Conservation (phyloP, 2,797 vertebrate species). For the Adrianichthys oophorus region DNA sequence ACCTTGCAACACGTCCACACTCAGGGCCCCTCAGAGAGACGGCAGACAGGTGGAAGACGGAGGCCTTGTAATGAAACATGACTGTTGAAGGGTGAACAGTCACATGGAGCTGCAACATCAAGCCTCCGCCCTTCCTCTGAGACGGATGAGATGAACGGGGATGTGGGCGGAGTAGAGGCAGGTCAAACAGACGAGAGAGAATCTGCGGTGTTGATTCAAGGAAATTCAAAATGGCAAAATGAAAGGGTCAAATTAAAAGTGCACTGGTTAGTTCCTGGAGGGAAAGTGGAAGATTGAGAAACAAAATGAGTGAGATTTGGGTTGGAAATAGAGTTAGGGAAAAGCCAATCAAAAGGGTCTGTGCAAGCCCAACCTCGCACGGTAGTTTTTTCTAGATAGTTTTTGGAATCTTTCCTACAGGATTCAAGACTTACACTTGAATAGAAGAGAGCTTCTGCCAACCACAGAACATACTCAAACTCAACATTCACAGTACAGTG, state of each 20-base stretch:
- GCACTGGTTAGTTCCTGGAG: slow-evolving; percentile 10
- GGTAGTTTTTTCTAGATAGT: too few relatives aligned
- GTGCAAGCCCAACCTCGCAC: too few relatives aligned
- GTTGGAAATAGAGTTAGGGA: not conserved
- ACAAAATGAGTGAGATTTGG: slow-evolving; percentile 10
- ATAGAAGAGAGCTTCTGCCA: too few relatives aligned
- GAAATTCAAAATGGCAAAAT: slow-evolving; percentile 27
- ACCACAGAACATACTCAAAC: too few relatives aligned
- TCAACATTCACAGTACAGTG: too few relatives aligned
- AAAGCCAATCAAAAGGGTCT: too few relatives aligned
- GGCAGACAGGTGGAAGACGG: slow-evolving; percentile 40
- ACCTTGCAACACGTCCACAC: slow-evolving; percentile 28
- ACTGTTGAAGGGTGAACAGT: slow-evolving; percentile 55
- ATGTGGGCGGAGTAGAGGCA: slow-evolving; percentile 6
- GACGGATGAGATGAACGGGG: slow-evolving; percentile 31
- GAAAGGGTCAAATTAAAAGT: not conserved
- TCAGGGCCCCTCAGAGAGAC: slow-evolving; percentile 13
- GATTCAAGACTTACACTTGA: too few relatives aligned
- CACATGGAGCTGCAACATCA: slow-evolving; percentile 46
- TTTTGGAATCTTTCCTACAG: too few relatives aligned
- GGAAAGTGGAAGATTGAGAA: slow-evolving; percentile 9
- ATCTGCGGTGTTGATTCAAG: slow-evolving; percentile 29
- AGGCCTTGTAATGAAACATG: slow-evolving; percentile 61
- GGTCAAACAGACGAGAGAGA: slow-evolving; percentile 22
- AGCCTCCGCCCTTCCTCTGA: slow-evolving; percentile 22